Percentiles rank a stretch among this genome's conserved stretches.
phyloP scores from a whole-genome alignment of 2,888 invertebrate species.

The Andricus quercusramuli region DNA sequence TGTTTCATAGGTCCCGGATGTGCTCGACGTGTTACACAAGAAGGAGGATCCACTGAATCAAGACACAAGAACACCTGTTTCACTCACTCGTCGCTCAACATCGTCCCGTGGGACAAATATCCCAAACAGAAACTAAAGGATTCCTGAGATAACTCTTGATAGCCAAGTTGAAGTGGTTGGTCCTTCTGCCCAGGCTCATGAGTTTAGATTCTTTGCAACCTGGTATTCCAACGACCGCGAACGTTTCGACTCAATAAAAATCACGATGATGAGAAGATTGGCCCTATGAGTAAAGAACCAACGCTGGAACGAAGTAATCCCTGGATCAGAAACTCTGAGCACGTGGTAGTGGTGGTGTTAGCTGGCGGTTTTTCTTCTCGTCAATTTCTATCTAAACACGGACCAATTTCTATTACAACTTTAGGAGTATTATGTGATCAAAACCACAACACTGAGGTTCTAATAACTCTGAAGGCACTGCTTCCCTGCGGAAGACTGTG shows the following conservation, averaged over 20 bases:
- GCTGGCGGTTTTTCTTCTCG: neutral
- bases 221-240: neutral
- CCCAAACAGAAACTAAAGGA: neutral
- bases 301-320: neutral
- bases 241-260: neutral
- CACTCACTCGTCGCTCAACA: slow-evolving; percentile 1
- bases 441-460: neutral
- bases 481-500: slow-evolving; percentile 4
- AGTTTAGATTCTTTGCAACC: neutral
- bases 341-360: no score
- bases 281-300: neutral
- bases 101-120: neutral
- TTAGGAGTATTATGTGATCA: neutral
- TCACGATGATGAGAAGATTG: neutral
- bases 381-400: neutral
- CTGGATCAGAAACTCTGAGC: neutral
- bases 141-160: neutral
- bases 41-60: neutral
- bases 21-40: neutral
- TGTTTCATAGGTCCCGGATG: neutral
- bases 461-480: neutral
- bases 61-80: neutral
- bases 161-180: neutral
- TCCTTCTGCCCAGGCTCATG: neutral
- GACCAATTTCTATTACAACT: neutral